A percentile compares a stretch with the other conserved stretches of the same genome.
phyloP scores from a whole-genome alignment of 2,888 invertebrate species.

The Polyommatus iphigenia region DNA sequence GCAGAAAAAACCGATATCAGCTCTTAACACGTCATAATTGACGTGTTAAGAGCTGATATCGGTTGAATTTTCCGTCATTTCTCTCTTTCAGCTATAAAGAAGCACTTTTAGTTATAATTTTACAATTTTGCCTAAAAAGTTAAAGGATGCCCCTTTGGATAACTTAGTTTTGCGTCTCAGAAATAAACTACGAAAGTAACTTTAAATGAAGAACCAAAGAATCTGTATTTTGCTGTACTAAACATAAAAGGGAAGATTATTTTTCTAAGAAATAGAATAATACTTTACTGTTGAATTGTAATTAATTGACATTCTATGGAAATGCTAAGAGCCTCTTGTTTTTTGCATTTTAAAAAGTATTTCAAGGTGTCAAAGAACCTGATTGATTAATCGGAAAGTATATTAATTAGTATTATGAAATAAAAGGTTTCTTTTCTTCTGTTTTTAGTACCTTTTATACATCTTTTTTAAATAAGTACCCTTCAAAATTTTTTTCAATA shows the following conservation, averaged over 20 bases:
- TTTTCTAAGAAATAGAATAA: not conserved
- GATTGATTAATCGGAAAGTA: not conserved
- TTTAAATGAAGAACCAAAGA: too few species aligned
- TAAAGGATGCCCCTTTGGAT: too few species aligned
- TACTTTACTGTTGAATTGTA: not conserved
- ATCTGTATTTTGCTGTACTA: not conserved
- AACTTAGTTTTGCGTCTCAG: too few species aligned
- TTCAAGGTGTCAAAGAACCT: not conserved
- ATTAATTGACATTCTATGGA: not conserved
- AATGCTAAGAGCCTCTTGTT: not conserved
- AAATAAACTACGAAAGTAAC: not conserved
- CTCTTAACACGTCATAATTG: too few species aligned
- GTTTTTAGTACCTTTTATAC: not conserved
- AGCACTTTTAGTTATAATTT: too few species aligned
- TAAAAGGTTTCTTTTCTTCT: not conserved
- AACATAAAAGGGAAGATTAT: not conserved
- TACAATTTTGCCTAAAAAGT: too few species aligned
- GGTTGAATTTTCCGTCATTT: too few species aligned
- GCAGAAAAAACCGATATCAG: too few species aligned
- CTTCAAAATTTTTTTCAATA: not conserved
- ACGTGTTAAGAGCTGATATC: too few species aligned
- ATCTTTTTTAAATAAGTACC: not conserved
- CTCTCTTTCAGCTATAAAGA: too few species aligned
- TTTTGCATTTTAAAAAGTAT: constrained; percentile 11
- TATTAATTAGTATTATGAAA: not conserved